phyloP scores from a whole-genome alignment of 1,140 invertebrate genomes.

The Cryptotermes secundus region DNA sequence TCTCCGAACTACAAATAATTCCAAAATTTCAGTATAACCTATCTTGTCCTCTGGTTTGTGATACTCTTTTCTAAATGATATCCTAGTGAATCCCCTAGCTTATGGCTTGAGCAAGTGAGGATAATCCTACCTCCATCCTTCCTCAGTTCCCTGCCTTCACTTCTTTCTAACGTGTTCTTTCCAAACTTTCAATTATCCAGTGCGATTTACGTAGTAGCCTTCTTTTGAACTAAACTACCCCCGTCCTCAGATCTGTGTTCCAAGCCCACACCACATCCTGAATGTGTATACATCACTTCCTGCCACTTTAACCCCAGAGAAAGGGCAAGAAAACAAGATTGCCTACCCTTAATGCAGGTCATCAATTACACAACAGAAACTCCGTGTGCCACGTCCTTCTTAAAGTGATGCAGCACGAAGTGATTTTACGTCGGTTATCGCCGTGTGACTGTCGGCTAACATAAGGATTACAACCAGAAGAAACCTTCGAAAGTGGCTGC shows the following conservation, averaged over 20 bases:
- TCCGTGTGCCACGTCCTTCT: background rate
- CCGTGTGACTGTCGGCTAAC: background rate
- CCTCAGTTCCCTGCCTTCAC: background rate
- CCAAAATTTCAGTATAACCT: too few relatives aligned
- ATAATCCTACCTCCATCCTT: background rate
- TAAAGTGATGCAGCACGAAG: too few relatives aligned
- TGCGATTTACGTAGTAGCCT: background rate
- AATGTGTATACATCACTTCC: constrained; percentile 6
- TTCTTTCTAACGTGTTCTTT: background rate
- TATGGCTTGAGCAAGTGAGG: background rate
- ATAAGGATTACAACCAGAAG: background rate
- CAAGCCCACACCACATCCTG: background rate
- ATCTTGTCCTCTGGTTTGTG: too few relatives aligned
- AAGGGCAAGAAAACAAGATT: constrained; percentile 19
- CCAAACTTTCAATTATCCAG: constrained; percentile 3
- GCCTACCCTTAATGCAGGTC: constrained; percentile 8
- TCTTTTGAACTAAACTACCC: background rate
- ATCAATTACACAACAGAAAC: constrained; percentile 9
- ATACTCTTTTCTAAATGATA: too few relatives aligned
- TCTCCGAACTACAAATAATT: too few relatives aligned
- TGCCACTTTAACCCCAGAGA: constrained; percentile 5
- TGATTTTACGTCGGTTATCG: too few relatives aligned
- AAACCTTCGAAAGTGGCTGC: too few relatives aligned
- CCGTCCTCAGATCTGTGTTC: background rate
- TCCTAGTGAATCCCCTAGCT: background rate